These are phyloP conservation scores for Gambelia wislizenii DNA, from an alignment of 2,797 vertebrate species.

Conservation along the genomic window DNA sequence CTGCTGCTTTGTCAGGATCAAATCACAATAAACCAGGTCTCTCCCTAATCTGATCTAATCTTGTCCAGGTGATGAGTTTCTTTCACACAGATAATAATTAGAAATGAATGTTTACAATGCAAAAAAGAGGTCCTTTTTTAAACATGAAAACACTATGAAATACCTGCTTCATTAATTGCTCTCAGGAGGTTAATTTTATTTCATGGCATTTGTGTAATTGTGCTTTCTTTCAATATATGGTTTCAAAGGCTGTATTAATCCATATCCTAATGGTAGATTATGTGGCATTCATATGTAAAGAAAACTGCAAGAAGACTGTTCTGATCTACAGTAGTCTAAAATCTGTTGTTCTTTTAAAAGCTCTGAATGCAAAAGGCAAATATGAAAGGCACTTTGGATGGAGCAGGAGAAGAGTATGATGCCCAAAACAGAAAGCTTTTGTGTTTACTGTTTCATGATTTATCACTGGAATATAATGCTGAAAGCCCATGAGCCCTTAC, in stretches of 20 bases:
- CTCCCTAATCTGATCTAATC: background rate
- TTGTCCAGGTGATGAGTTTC: background rate
- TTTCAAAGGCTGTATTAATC: constrained; percentile 22
- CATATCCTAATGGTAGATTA: background rate
- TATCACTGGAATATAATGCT: constrained; percentile 36
- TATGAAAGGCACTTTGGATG: background rate
- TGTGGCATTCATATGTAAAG: background rate
- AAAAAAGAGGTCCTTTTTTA: background rate
- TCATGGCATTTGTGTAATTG: constrained; percentile 22
- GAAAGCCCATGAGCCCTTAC: constrained; percentile 20
- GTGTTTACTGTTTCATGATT: constrained; percentile 47
- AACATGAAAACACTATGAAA: background rate
- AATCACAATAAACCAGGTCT: background rate
- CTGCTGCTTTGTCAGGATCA: background rate
- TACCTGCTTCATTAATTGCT: background rate
- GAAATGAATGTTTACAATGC: background rate
- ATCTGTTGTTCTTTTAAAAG: constrained; percentile 42
- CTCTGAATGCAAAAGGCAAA: constrained; percentile 13
- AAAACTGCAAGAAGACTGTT: constrained; percentile 24
- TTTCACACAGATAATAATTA: background rate
- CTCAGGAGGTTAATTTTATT: background rate
- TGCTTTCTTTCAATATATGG: constrained; percentile 15
- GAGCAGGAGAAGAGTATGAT: background rate
- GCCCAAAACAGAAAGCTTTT: constrained; percentile 51
- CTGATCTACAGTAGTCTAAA: constrained; percentile 42